Conservation (phyloP, 2,888 invertebrate genomes). For the Acronicta psi region DNA sequence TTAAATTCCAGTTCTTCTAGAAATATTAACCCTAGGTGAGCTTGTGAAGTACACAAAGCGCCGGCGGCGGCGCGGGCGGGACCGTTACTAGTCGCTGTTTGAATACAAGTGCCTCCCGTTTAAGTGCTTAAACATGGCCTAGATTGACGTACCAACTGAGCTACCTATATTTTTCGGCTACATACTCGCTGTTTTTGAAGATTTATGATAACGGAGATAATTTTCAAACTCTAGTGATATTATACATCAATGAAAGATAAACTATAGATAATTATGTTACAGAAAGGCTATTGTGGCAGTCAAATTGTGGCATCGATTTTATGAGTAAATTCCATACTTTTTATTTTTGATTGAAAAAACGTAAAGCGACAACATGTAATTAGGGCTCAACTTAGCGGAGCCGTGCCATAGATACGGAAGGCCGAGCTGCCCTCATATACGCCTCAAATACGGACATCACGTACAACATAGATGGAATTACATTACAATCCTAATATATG, state of each 20-base stretch:
- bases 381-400: background rate
- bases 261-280: no score
- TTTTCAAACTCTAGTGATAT: no score
- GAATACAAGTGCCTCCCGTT: slow-evolving; percentile 25
- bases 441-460: background rate
- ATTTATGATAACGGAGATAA: no score
- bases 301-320: no score
- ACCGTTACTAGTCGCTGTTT: slow-evolving; percentile 40
- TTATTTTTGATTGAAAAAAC: background rate
- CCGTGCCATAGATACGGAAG: background rate
- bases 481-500: slow-evolving; percentile 9
- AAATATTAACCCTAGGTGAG: slow-evolving; percentile 18
- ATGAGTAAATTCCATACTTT: no score
- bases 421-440: background rate
- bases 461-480: background rate
- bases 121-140: slow-evolving; percentile 34
- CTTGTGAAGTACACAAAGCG: slow-evolving; percentile 25
- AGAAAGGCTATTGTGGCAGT: no score
- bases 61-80: slow-evolving; percentile 38
- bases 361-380: background rate
- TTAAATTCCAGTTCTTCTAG: slow-evolving; percentile 3
- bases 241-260: no score
- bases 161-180: slow-evolving; percentile 1
- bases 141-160: slow-evolving; percentile 34
- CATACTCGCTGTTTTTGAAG: no score